phyloP scores from a whole-genome alignment of 2,113 vertebrate genomes.

The Coryphaenoides rupestris region DNA sequence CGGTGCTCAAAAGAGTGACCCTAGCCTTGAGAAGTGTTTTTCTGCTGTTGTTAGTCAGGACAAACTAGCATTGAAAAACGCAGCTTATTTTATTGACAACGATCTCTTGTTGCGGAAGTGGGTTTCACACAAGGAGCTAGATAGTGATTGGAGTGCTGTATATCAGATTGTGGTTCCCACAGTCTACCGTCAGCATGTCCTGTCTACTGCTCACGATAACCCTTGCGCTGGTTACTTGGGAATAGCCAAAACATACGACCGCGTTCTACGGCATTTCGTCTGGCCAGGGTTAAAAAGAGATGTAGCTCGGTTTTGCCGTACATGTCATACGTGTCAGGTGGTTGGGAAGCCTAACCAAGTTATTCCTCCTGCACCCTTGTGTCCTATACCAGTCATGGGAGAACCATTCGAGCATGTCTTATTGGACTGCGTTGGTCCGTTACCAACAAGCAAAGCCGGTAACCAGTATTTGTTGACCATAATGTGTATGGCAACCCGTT shows the following conservation, averaged over 20 bases:
- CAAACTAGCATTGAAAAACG: no score
- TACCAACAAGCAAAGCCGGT: no score
- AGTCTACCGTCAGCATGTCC: not conserved
- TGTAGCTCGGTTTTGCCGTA: conserved; percentile 6
- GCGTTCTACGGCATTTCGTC: conserved; percentile 15
- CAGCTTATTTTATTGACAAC: no score
- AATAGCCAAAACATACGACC: conserved; percentile 2
- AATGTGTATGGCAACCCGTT: not conserved
- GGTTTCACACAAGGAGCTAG: no score
- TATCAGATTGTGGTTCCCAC: no score
- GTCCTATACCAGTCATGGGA: conserved; percentile 8
- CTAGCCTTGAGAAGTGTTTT: no score
- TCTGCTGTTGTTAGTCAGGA: no score
- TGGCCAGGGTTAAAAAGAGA: conserved; percentile 25
- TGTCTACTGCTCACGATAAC: conserved; percentile 11
- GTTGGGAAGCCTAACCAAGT: conserved; percentile 3
- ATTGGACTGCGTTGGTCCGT: no score
- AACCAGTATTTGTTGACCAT: no score
- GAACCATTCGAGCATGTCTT: not conserved
- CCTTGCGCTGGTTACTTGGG: conserved; percentile 2
- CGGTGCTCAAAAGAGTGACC: no score
- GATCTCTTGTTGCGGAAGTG: no score
- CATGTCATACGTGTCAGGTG: conserved; percentile 8
- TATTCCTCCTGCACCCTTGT: not conserved
- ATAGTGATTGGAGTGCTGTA: no score